Evolutionary conservation across 1,140 invertebrate species (phyloP).

Genomic region (Drosophila kepulauana): DNA sequence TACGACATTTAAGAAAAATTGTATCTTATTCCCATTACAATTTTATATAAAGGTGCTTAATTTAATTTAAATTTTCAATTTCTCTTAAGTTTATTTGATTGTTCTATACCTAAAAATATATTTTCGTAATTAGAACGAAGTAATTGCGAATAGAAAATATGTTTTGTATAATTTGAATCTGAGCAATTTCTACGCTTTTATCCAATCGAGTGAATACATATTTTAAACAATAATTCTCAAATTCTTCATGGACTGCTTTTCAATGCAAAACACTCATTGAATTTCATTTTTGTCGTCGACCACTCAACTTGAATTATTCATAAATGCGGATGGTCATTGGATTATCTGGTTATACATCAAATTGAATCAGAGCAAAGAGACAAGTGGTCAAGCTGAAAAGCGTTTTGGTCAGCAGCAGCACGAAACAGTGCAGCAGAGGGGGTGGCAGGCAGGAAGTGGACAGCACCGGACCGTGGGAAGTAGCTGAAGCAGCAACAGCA

Average conservation of each 20-base stretch:
- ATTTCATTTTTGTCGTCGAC: conserved; percentile 2
- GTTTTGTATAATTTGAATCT: no score
- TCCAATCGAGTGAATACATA: background rate
- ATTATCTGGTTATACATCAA: background rate
- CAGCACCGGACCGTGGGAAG: no score
- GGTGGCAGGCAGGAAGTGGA: background rate
- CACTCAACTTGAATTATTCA: conserved; percentile 2
- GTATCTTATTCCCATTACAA: no score
- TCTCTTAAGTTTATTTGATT: no score
- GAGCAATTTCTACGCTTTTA: background rate
- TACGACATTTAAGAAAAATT: no score
- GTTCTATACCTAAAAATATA: no score
- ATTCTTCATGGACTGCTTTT: background rate
- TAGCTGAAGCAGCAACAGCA: no score
- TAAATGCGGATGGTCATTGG: background rate
- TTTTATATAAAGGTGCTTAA: no score
- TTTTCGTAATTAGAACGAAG: no score
- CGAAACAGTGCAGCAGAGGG: background rate
- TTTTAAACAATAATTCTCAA: background rate
- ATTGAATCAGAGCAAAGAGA: background rate
- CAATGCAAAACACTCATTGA: background rate
- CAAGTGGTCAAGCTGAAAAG: background rate
- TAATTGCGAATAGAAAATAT: no score
- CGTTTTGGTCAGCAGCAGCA: background rate
- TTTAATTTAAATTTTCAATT: no score